Evolutionary conservation across 2,113 vertebrate species (phyloP), one percentile per base, ranked within the genome.

Genomic region (Ctenomys sociabilis): DNA sequence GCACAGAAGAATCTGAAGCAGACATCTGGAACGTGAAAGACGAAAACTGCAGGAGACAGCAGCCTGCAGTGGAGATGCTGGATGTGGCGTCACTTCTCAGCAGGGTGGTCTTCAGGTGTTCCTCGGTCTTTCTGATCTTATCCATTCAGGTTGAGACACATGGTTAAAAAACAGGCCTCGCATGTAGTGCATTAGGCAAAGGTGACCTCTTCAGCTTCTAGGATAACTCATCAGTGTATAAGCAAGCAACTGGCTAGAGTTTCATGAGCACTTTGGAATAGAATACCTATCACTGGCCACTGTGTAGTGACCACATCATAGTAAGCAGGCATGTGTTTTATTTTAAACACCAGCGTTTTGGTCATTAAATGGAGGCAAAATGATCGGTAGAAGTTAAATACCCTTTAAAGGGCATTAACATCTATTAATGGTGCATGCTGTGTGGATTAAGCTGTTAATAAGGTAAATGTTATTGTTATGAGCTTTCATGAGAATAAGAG

Each of bases 321-420:
- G 9, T 35, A 52, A 30, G 3, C 19, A 52, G 70, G 35, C 17
- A 17, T 52, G 14, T 70, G 43, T 80, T 96, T 88, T 95, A 72
- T 61, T 93, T 95, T 75, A 52, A 93, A 87, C 13, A 22, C 57
- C 14, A 84, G 3, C 91, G n/a, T 73, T 96, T 88, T 72, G 68
- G 28, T 77, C n/a, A 59, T 90, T 94, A 89, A 86, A 11, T n/a
- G 26, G 37, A 90, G 21, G 35, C 24, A 54, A 92, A 80, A 72
- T 95, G 21, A 81, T 75, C 85, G 89, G 11, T 87, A 80, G 94
- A 91, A 88, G 57, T 32, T 70, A 75, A 77, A 32, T 88, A 73
- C 24, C 14, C 2, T 84, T 90, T 43, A 82, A 93, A 91, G 77
- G 37, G 22, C 17, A 83, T 89, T 73, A 89, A 1, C 35, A 24